Evolutionary conservation across 2,113 vertebrate species (phyloP).

Genomic region (Hipposideros armiger): DNA sequence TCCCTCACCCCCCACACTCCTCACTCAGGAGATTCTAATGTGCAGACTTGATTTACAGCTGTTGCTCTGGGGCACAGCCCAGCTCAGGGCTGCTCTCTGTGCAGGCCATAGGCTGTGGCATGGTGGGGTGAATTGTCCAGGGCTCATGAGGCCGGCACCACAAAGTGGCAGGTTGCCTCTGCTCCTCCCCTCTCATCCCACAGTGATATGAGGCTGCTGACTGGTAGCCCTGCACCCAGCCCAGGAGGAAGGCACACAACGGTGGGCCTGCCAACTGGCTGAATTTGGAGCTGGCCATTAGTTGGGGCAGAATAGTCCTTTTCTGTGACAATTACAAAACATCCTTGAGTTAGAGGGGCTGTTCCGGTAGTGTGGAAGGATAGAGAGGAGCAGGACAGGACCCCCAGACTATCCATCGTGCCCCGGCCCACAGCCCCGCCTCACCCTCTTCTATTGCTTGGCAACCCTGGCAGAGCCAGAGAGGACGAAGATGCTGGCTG

Average conservation of each 20-base stretch:
- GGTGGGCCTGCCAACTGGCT: neutral
- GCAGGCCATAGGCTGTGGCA: neutral
- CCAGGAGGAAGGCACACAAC: neutral
- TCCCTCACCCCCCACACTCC: no score
- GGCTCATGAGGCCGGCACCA: neutral
- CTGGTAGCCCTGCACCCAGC: neutral
- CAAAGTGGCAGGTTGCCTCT: neutral
- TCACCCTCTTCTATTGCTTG: accelerated
- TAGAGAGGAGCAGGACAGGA: neutral
- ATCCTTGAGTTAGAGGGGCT: neutral
- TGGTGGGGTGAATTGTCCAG: neutral
- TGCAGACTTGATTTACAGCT: no score
- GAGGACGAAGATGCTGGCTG: neutral
- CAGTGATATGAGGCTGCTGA: neutral
- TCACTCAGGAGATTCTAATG: neutral
- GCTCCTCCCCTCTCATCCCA: neutral
- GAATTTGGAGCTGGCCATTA: neutral
- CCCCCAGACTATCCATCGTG: neutral
- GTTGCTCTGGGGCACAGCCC: neutral
- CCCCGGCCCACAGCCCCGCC: neutral
- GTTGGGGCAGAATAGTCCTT: neutral
- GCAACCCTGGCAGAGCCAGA: neutral
- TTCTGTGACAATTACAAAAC: neutral
- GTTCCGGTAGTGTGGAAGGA: neutral
- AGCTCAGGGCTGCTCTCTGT: neutral